Evolutionary conservation across 2,888 invertebrate genomes (phyloP), one percentile per base, ranked within the genome.

Genomic region (Bruchidius siliquastri): DNA sequence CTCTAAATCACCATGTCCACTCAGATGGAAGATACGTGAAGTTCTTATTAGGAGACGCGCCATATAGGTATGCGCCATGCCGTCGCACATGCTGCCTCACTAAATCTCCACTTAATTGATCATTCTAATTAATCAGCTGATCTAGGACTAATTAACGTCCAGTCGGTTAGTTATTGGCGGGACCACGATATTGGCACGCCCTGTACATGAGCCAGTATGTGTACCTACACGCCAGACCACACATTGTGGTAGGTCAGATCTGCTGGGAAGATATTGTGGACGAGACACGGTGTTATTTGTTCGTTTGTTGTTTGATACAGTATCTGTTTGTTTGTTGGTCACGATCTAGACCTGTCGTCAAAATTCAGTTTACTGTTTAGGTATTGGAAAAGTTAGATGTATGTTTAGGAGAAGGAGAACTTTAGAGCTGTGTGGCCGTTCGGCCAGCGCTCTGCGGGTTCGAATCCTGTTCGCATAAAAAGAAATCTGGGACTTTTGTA

Each of bases 101-200:
- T 74, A 74, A 75, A 76, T 76, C 75, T 73, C 73, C 71, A 70
- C 73, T 75, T 76, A 77, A 77, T 77, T 77, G 76, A 77, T 78
- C 77, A 75, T 72, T 72, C 71, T 76, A 78, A 78, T 78, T 78
- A 78, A 77, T 77, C 75, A 74, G 74, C 69, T 72, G 76, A 75
- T 76, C 76, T 73, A 49, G 22, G 69, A 73, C 74, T 73, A 74
- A 75, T 77, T 74, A 75, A 73, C 71, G 72, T 70, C 71, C 70
- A 67, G 74, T 71, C 68, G 72, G 73, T 74, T 71, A 76, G 66
- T 75, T 74, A 74, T 73, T 69, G 74, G 32, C 21, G 74, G 67
- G 71, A 26, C 72, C 67, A 21, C 72, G 70, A 18, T 67, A 49
- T 49, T 66, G 67, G 66, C 72, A 73, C 71, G 74, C 73, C 72